Conservation (phyloP, 1,140 invertebrate genomes). For the Euschistus heros region DNA sequence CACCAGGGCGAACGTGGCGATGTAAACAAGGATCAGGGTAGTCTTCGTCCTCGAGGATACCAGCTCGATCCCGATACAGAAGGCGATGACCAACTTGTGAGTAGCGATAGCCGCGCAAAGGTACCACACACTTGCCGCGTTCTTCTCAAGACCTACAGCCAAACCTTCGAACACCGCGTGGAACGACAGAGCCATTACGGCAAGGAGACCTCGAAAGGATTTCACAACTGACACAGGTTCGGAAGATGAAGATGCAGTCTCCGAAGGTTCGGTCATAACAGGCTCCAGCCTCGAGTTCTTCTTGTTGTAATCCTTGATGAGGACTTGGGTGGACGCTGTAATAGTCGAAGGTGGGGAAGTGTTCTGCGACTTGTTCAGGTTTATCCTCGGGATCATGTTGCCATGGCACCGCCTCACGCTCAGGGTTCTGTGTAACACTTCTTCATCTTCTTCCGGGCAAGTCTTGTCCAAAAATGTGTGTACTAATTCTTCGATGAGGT, state of each 20-base stretch:
- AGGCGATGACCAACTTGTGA: slow-evolving; percentile 64
- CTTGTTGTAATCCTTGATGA: slow-evolving; percentile 26
- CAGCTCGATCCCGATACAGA: slow-evolving; percentile 54
- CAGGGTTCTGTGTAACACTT: slow-evolving; percentile 44
- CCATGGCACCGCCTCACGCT: slow-evolving; percentile 39
- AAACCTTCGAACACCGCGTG: slow-evolving; percentile 74
- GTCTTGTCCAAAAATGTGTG: slow-evolving; percentile 44
- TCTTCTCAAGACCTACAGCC: slow-evolving; percentile 61
- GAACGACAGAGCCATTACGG: slow-evolving; percentile 64
- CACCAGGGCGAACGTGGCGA: slow-evolving; percentile 51
- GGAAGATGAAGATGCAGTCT: slow-evolving; percentile 15
- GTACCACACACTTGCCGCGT: slow-evolving; percentile 50
- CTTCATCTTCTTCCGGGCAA: slow-evolving; percentile 34
- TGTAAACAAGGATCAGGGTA: slow-evolving; percentile 45
- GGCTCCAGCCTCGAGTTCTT: slow-evolving; percentile 27
- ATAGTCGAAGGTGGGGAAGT: slow-evolving; percentile 23
- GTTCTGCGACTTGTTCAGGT: slow-evolving; percentile 15
- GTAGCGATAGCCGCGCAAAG: slow-evolving; percentile 59
- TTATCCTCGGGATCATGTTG: slow-evolving; percentile 31
- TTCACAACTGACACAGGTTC: slow-evolving; percentile 30
- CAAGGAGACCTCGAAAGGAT: slow-evolving; percentile 49
- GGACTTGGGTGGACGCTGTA: slow-evolving; percentile 31
- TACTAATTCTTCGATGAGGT: slow-evolving; percentile 58
- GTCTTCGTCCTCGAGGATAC: slow-evolving; percentile 51
- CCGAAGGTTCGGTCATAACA: slow-evolving; percentile 29